A percentile compares a stretch with the other conserved stretches of the same genome.
Evolutionary conservation across 2,797 vertebrate species (phyloP).

Genomic region (Buphagus erythrorhynchus): DNA sequence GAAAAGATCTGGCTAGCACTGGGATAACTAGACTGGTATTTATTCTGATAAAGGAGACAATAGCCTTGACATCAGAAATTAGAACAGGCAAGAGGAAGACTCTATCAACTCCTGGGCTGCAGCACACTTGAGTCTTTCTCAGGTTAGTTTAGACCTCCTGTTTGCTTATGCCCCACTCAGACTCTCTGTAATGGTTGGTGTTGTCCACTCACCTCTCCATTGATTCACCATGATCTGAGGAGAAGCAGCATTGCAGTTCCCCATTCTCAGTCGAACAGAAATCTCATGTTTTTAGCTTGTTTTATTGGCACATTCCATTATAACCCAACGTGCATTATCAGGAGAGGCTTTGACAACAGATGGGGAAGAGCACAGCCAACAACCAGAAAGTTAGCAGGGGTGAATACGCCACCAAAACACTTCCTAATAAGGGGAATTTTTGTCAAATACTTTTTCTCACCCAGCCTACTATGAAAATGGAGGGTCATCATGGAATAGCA

Average conservation of each 20-base stretch:
- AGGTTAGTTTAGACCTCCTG: not conserved
- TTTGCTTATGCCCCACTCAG: not conserved
- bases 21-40: not conserved
- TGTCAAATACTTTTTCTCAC: not conserved
- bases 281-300: not conserved
- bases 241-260: not conserved
- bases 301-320: not conserved
- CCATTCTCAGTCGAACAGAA: not conserved
- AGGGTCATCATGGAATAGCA: not conserved
- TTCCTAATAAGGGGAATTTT: not conserved
- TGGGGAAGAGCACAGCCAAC: not conserved
- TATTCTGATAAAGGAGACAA: not conserved
- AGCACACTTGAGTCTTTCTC: not conserved
- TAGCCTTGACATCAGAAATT: not conserved
- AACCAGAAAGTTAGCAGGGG: not conserved
- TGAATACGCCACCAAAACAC: not conserved
- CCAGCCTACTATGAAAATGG: not conserved
- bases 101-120: not conserved
- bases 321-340: rapidly evolving
- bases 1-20: not conserved
- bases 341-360: not conserved
- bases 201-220: not conserved
- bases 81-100: not conserved
- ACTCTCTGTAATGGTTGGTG: not conserved
- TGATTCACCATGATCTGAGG: not conserved